phyloP scores from a whole-genome alignment of 2,113 vertebrate species.

The Atractosteus spatula region DNA sequence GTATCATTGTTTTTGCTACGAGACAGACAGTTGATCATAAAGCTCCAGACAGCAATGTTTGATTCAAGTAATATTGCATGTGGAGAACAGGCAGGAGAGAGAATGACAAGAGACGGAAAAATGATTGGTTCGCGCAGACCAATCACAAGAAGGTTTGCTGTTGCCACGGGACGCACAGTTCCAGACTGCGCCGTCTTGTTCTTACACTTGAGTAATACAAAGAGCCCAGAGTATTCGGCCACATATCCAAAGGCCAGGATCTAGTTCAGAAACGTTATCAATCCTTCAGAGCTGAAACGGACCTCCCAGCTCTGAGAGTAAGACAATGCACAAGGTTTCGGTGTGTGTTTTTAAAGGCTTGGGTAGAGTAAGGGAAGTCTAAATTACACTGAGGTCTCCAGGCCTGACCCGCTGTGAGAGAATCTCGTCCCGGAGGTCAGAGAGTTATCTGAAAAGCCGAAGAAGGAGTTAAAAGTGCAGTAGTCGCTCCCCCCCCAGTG shows the following conservation, averaged over 20 bases:
- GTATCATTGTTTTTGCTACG: neutral
- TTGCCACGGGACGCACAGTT: slow-evolving; percentile 56
- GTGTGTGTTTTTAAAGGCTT: slow-evolving; percentile 19
- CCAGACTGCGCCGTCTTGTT: slow-evolving; percentile 57
- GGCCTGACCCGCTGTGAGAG: slow-evolving; percentile 55
- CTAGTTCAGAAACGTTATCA: neutral
- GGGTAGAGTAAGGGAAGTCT: slow-evolving; percentile 1
- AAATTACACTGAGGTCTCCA: slow-evolving; percentile 75
- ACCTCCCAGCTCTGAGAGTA: neutral
- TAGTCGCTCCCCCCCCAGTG: slow-evolving; percentile 71
- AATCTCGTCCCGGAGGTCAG: slow-evolving; percentile 43
- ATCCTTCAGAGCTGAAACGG: neutral
- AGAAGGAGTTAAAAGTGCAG: slow-evolving; percentile 69
- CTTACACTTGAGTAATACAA: slow-evolving; percentile 46
- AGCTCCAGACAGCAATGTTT: slow-evolving; percentile 23
- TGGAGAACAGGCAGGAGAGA: slow-evolving; percentile 38
- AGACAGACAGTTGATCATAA: slow-evolving; percentile 16
- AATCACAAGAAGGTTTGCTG: slow-evolving; percentile 40
- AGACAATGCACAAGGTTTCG: neutral
- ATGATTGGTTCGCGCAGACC: slow-evolving; percentile 32
- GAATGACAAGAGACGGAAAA: slow-evolving; percentile 28
- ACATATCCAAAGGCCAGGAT: neutral
- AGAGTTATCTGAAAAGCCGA: slow-evolving; percentile 59
- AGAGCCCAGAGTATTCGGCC: slow-evolving; percentile 27
- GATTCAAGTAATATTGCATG: slow-evolving; percentile 59